Evolutionary conservation across 2,888 invertebrate genomes (phyloP).

Genomic region (Dynastes grantii): DNA sequence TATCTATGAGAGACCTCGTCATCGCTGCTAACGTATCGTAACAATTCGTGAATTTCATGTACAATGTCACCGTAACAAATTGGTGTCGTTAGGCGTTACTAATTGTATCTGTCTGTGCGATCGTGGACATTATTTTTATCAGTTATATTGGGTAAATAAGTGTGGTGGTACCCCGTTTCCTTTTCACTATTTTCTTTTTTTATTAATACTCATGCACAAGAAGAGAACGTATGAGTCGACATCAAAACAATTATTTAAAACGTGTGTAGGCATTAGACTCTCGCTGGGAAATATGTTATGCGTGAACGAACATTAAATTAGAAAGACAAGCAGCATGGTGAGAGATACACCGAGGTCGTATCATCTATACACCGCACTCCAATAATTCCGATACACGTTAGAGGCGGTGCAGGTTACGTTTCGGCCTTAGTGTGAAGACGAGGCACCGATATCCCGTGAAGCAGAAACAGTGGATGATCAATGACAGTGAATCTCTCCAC

Average conservation of each 20-base stretch:
- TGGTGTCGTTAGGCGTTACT: conserved; percentile 45
- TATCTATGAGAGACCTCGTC: conserved; percentile 13
- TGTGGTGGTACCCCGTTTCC: conserved; percentile 47
- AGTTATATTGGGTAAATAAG: conserved; percentile 44
- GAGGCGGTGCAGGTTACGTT: conserved; percentile 40
- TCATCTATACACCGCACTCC: conserved; percentile 59
- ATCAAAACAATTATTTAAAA: conserved; percentile 67
- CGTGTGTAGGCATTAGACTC: conserved; percentile 67
- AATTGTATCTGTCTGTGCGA: conserved; percentile 48
- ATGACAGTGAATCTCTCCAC: conserved; percentile 67
- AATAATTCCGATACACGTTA: conserved; percentile 55
- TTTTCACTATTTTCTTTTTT: conserved; percentile 37
- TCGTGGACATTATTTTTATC: conserved; percentile 50
- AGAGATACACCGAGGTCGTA: conserved; percentile 62
- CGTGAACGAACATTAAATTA: conserved; percentile 68
- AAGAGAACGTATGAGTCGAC: conserved; percentile 59
- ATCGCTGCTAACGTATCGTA: conserved; percentile 28
- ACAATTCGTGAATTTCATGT: conserved; percentile 51
- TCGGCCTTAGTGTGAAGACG: conserved; percentile 51
- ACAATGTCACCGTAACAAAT: conserved; percentile 47
- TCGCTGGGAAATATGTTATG: conserved; percentile 67
- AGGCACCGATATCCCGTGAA: conserved; percentile 55
- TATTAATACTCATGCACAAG: conserved; percentile 54
- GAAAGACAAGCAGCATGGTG: conserved; percentile 67
- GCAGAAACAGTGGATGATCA: conserved; percentile 63